Conservation (phyloP, 2,888 invertebrate genomes). For the Rhamphomyia laevipes region DNA sequence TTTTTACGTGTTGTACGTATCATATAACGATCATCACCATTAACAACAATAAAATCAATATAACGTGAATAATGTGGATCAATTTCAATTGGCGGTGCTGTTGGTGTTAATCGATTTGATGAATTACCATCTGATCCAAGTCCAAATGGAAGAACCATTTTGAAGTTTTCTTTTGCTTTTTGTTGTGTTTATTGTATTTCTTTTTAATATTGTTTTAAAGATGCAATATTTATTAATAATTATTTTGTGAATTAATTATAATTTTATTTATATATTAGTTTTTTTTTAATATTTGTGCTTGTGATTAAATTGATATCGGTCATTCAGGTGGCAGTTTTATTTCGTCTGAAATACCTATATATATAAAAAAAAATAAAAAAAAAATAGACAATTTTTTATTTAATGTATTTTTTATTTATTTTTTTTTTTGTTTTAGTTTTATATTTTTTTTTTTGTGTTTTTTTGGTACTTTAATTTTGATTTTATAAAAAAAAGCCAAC, state of each 20-base stretch:
- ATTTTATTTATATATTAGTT: too few species aligned
- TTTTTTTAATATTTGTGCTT: too few species aligned
- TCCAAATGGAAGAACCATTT: conserved; percentile 36
- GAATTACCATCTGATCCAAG: conserved; percentile 28
- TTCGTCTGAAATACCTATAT: too few species aligned
- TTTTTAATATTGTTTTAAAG: background rate
- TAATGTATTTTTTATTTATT: too few species aligned
- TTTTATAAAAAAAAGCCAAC: background rate
- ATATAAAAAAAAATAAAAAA: too few species aligned
- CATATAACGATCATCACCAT: conserved; percentile 36
- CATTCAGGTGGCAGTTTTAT: too few species aligned
- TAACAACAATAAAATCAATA: conserved; percentile 36
- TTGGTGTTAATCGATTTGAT: conserved; percentile 21
- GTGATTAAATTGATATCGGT: too few species aligned
- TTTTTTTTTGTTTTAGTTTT: too few species aligned
- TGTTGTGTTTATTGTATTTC: background rate
- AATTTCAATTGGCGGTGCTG: conserved; percentile 32
- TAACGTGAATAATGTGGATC: conserved; percentile 28
- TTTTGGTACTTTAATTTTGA: too few species aligned
- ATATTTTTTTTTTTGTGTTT: too few species aligned
- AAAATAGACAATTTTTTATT: too few species aligned
- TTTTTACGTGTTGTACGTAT: conserved; percentile 34
- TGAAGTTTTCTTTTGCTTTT: conserved; percentile 4
- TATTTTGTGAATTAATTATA: background rate
- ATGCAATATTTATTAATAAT: conserved; percentile 1